phyloP scores from a whole-genome alignment of 2,113 vertebrate genomes.

The Typhlomys cinereus region DNA sequence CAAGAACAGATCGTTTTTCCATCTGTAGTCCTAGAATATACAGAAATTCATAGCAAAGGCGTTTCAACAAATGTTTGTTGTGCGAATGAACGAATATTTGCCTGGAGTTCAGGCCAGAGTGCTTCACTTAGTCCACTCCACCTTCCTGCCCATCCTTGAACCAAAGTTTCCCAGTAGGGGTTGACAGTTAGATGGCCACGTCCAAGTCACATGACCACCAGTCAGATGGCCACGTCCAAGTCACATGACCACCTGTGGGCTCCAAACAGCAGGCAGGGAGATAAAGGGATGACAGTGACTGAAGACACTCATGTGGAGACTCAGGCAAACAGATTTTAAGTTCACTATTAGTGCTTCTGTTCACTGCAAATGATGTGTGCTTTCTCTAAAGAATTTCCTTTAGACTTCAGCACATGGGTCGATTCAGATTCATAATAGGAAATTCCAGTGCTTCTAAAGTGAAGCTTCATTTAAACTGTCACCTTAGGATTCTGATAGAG shows the following conservation, averaged over 20 bases:
- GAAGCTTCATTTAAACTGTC: too few species aligned
- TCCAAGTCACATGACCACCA: too few species aligned
- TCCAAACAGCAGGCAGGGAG: not conserved
- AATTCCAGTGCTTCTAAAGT: too few species aligned
- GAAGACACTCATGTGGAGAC: not conserved
- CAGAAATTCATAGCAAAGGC: too few species aligned
- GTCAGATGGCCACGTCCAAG: too few species aligned
- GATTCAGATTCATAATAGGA: too few species aligned
- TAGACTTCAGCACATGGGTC: too few species aligned
- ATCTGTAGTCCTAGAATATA: not conserved
- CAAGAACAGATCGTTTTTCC: not conserved
- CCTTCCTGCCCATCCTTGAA: not conserved
- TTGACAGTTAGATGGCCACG: too few species aligned
- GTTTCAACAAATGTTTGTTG: not conserved
- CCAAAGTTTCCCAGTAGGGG: not conserved
- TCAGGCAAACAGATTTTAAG: not conserved
- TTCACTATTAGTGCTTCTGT: not conserved
- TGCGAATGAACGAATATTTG: not conserved
- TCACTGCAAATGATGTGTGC: too few species aligned
- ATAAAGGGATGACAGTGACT: not conserved
- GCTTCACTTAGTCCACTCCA: not conserved
- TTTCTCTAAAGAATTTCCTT: too few species aligned
- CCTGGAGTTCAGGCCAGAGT: not conserved
- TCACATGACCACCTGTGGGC: not conserved
- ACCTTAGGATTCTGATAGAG: too few species aligned